Evolutionary conservation across 2,797 vertebrate species (phyloP), one percentile per base, ranked within the genome.

Genomic region (Cynopterus sphinx): DNA sequence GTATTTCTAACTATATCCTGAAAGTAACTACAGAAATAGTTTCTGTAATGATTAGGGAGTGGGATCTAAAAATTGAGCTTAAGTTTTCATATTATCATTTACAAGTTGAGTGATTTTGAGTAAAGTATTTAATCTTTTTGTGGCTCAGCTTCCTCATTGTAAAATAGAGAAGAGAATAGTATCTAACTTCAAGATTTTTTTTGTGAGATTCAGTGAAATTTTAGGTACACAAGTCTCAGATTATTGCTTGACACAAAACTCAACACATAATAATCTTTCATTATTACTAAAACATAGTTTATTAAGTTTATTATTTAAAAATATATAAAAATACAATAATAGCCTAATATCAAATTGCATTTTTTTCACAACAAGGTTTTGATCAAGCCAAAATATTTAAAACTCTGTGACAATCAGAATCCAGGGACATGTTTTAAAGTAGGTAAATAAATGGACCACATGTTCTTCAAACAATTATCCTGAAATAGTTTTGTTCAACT

Each of bases 131-230:
- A 71, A 39, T 59, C 26, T 68, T 28, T 88, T 81, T 22, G 21
- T 79, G 12, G 0, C 65, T 73, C 5, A 21, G 8, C 73, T 89
- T 88, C 6, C 46, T 93, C 19, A 33, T 15, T 74, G 6, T 82
- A 63, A 70, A 85, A 90, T 33, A 82, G 21, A n/a, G 2, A 68
- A 94, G 91, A 74, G 3, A 55, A 53, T 68, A 6, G 1, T 36
- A 4, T 46, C 51, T 59, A 61, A 61, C 16, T 51, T 36, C 51
- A 75, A 13, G 46, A 19, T 43, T 9, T 83, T 65, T 86, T 75
- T 65, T 39, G 41, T 74, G 55, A 96, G 9, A 95, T 55, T 83
- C 73, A 90, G 6, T 86, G 33, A 92, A 84, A 78, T 73, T 9
- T 74, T 28, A 43, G 9, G n/a, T 0, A n/a, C 4, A 6, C 43